Conservation (phyloP, 1,140 invertebrate species). For the Drosophila arawakana region DNA sequence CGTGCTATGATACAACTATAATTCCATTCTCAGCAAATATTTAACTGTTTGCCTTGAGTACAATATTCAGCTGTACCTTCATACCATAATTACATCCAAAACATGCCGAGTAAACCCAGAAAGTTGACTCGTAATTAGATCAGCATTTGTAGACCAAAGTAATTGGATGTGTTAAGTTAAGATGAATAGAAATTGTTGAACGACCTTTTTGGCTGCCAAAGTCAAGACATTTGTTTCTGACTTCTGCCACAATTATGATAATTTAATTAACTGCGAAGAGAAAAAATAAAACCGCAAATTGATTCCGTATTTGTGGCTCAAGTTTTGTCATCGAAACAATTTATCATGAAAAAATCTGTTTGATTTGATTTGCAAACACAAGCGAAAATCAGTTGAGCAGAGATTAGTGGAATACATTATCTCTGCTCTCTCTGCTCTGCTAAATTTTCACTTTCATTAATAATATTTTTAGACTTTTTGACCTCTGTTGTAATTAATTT, state of each 20-base stretch:
- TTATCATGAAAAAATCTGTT: slow-evolving; percentile 20
- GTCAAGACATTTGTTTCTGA: neutral
- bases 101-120: neutral
- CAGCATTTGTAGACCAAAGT: neutral
- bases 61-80: slow-evolving; percentile 8
- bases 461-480: slow-evolving; percentile 39
- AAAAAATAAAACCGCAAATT: slow-evolving; percentile 24
- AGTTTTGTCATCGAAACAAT: slow-evolving; percentile 42
- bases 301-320: slow-evolving; percentile 58
- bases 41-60: slow-evolving; percentile 59
- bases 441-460: slow-evolving; percentile 72
- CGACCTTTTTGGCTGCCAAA: slow-evolving; percentile 5
- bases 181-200: no score
- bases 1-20: slow-evolving; percentile 65
- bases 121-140: neutral
- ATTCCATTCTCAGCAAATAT: slow-evolving; percentile 60
- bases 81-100: slow-evolving; percentile 22
- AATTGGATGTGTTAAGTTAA: neutral
- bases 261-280: slow-evolving; percentile 52
- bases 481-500: slow-evolving; percentile 69
- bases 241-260: slow-evolving; percentile 40
- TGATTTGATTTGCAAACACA: slow-evolving; percentile 22
- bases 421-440: neutral
- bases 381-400: neutral
- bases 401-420: neutral